phyloP scores from a whole-genome alignment of 2,113 vertebrate species.

The Hypomesus transpacificus region DNA sequence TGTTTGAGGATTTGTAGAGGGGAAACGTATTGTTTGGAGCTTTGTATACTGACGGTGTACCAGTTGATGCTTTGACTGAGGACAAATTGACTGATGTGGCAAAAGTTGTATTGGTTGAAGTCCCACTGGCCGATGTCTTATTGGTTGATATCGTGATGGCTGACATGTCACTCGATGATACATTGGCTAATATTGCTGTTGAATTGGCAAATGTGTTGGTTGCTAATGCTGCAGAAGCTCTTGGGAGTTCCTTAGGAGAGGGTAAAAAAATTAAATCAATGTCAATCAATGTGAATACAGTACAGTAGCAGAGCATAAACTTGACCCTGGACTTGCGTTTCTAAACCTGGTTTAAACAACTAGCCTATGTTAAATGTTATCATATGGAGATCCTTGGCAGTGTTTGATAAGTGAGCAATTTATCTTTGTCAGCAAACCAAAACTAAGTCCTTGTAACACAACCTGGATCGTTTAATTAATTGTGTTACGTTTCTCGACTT shows the following conservation, averaged over 20 bases:
- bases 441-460: slow-evolving; percentile 37
- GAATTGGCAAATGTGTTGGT: slow-evolving; percentile 38
- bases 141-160: too few relatives aligned
- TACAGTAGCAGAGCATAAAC: background rate
- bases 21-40: background rate
- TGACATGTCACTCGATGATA: background rate
- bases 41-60: background rate
- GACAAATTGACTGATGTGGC: background rate
- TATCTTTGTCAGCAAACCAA: slow-evolving; percentile 32
- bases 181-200: background rate
- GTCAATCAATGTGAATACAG: background rate
- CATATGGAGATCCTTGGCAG: background rate
- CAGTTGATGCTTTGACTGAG: background rate
- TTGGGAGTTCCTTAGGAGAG: slow-evolving; percentile 46
- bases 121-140: background rate
- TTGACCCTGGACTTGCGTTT: background rate
- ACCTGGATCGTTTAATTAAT: slow-evolving; percentile 44
- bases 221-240: slow-evolving; percentile 29
- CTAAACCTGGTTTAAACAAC: background rate
- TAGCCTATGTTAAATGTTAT: slow-evolving; percentile 24
- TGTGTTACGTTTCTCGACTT: slow-evolving; percentile 20
- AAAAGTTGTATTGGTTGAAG: background rate
- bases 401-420: slow-evolving; percentile 25
- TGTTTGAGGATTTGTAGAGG: slow-evolving; percentile 4
- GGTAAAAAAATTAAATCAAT: slow-evolving; percentile 26